Percentiles rank a stretch among this genome's conserved stretches.
Conservation (phyloP, 2,888 invertebrate genomes). For the Spisula subtruncata region DNA sequence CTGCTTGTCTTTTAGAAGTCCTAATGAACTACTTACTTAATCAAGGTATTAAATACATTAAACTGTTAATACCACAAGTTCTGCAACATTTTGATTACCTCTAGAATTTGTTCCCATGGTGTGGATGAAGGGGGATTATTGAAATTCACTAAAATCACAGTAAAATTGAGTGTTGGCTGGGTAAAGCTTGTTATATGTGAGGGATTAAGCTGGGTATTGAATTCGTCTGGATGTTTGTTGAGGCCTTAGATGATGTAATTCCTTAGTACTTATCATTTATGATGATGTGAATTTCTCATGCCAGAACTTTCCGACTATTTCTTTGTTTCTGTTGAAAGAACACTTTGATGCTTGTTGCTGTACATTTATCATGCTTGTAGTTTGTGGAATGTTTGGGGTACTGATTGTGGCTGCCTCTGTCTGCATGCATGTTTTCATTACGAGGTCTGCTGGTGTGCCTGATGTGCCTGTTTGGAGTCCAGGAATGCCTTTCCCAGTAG, state of each 20-base stretch:
- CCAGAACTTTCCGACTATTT: background rate
- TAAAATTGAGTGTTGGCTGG: background rate
- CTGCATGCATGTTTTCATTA: background rate
- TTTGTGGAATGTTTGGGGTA: background rate
- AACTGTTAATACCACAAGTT: background rate
- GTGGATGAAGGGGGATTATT: slow-evolving; percentile 36
- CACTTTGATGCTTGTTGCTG: background rate
- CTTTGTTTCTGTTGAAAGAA: background rate
- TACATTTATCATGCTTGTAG: background rate
- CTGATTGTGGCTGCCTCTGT: background rate
- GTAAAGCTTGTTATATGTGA: background rate
- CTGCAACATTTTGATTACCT: slow-evolving; percentile 8
- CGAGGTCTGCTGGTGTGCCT: background rate
- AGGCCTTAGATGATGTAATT: slow-evolving; percentile 3
- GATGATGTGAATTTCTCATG: background rate
- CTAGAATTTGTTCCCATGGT: background rate
- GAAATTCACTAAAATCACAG: background rate
- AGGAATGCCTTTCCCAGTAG: no score
- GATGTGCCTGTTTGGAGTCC: background rate
- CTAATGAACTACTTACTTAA: background rate
- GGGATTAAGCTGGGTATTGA: background rate
- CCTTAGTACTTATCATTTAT: no score
- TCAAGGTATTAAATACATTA: background rate
- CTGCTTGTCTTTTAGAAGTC: background rate
- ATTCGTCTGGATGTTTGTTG: background rate